These are phyloP conservation scores for Caenorhabditis sp. DNA, from an alignment of 2,888 invertebrate genomes.

Conservation along the genomic window DNA sequence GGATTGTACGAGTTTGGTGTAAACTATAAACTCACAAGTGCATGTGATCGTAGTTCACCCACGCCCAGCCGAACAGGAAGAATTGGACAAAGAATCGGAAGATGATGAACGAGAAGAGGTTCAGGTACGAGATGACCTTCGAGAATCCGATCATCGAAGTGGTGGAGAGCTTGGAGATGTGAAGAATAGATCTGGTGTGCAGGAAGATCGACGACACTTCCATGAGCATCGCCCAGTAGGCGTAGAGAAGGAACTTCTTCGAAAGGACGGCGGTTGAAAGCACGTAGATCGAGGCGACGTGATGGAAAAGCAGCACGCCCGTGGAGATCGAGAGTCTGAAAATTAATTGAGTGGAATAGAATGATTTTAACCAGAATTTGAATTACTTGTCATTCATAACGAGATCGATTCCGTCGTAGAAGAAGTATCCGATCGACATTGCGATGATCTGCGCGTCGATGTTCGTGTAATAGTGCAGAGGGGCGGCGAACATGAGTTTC, in stretches of 20 bases:
- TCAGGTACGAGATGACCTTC: slow-evolving; percentile 53
- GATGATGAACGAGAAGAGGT: slow-evolving; percentile 59
- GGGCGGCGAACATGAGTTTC: slow-evolving; percentile 64
- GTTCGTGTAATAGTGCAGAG: slow-evolving; percentile 62
- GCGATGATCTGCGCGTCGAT: slow-evolving; percentile 60
- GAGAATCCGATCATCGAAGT: slow-evolving; percentile 64
- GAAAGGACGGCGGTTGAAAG: slow-evolving; percentile 60
- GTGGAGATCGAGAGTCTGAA: slow-evolving; percentile 65
- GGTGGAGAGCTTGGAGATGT: slow-evolving; percentile 58
- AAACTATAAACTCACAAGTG: slow-evolving; percentile 53
- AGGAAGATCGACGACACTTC: slow-evolving; percentile 66
- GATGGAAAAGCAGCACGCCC: slow-evolving; percentile 66
- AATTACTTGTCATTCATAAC: slow-evolving; percentile 66
- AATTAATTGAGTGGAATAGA: too few species aligned
- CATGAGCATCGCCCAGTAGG: slow-evolving; percentile 68
- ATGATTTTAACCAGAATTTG: too few species aligned
- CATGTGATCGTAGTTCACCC: slow-evolving; percentile 62
- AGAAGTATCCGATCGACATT: slow-evolving; percentile 65
- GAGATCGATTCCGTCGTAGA: slow-evolving; percentile 66
- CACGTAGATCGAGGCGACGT: slow-evolving; percentile 62
- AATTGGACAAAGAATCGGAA: slow-evolving; percentile 66
- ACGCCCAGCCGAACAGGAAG: slow-evolving; percentile 64
- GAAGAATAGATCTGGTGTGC: slow-evolving; percentile 63
- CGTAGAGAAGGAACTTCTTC: slow-evolving; percentile 65
- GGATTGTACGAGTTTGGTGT: not conserved